These are phyloP conservation scores for Halyomorpha halys DNA, from an alignment of 1,140 invertebrate species.

Conservation along the genomic window DNA sequence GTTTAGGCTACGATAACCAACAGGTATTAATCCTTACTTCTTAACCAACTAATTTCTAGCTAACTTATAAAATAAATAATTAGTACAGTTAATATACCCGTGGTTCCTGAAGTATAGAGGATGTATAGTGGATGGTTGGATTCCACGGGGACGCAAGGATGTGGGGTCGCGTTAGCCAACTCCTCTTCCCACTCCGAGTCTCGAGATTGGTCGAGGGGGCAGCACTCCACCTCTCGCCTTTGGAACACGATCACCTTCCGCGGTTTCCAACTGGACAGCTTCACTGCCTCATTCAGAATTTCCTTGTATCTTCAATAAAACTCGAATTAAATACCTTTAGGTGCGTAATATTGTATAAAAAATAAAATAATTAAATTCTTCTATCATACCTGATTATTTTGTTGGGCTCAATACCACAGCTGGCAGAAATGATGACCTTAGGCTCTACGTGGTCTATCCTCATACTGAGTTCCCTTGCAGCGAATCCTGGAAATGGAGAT, in stretches of 20 bases:
- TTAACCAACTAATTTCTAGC: no score
- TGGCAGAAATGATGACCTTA: conserved; percentile 78
- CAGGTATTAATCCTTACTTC: no score
- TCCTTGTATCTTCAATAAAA: conserved; percentile 63
- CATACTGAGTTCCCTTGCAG: conserved; percentile 69
- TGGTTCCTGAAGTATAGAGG: conserved; percentile 87
- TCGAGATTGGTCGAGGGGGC: conserved; percentile 45
- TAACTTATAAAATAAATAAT: no score
- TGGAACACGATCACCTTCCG: conserved; percentile 71
- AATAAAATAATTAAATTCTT: neutral
- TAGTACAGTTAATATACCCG: no score
- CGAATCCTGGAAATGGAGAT: conserved; percentile 57
- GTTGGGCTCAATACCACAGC: conserved; percentile 78
- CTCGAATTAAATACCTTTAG: conserved; percentile 5
- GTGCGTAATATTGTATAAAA: neutral
- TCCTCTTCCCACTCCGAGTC: conserved; percentile 72
- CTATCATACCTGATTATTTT: conserved; percentile 60
- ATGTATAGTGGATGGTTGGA: conserved; percentile 86
- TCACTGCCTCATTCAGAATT: conserved; percentile 76
- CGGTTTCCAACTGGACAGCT: conserved; percentile 55
- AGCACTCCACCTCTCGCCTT: conserved; percentile 52
- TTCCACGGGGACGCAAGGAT: conserved; percentile 73
- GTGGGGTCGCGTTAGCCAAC: conserved; percentile 48
- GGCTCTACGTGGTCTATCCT: conserved; percentile 80
- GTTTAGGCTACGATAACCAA: no score